These are phyloP conservation scores for Danio choprae DNA, from an alignment of 2,797 vertebrate species.

Conservation along the genomic window DNA sequence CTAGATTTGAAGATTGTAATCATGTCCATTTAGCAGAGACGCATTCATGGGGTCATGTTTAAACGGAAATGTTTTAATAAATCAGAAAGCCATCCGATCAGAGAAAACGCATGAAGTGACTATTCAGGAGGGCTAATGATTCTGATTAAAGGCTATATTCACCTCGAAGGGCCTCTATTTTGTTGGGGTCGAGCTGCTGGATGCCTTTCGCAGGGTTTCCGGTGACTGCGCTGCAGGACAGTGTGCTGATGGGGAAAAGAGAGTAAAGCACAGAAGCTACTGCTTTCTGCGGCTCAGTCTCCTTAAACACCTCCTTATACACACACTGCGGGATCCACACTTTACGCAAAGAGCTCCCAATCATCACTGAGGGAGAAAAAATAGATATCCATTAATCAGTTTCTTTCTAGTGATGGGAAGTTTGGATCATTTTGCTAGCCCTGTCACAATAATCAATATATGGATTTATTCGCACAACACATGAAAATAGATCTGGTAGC, in stretches of 20 bases:
- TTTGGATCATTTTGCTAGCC: no score
- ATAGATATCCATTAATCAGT: not conserved
- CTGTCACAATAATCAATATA: no score
- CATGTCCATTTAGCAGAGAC: no score
- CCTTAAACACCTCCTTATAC: slow-evolving; percentile 51
- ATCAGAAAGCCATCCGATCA: no score
- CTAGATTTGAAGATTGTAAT: no score
- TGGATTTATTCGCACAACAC: no score
- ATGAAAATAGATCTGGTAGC: no score
- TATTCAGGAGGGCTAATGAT: no score
- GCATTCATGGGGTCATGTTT: no score
- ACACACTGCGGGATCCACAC: slow-evolving; percentile 49
- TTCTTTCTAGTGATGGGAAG: not conserved
- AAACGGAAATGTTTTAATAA: no score
- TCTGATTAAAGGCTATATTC: not conserved
- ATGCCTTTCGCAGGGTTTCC: slow-evolving; percentile 28
- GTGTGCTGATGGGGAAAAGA: slow-evolving; percentile 46
- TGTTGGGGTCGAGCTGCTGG: slow-evolving; percentile 50
- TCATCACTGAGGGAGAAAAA: slow-evolving; percentile 45
- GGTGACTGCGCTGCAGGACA: slow-evolving; percentile 41
- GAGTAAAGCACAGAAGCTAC: slow-evolving; percentile 40
- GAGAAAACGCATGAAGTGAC: no score
- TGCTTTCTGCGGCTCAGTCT: slow-evolving; percentile 48
- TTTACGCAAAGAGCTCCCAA: slow-evolving; percentile 47
- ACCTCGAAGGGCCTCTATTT: slow-evolving; percentile 57